phyloP scores from a whole-genome alignment of 2,888 invertebrate species.

The Digitonthophagus gazella region DNA sequence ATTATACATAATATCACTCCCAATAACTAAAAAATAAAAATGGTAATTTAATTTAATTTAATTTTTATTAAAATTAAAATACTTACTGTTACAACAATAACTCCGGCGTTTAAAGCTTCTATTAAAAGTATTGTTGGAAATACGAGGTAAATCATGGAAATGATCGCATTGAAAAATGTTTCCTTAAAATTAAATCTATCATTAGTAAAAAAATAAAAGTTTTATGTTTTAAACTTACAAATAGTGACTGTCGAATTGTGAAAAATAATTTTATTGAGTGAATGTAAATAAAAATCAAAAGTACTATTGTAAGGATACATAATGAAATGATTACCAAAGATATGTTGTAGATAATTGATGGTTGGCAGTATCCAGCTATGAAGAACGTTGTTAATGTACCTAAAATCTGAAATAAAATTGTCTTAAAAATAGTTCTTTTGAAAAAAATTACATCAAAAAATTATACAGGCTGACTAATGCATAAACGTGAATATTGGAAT shows the following conservation, averaged over 20 bases:
- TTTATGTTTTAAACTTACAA: not conserved
- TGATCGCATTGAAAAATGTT: not conserved
- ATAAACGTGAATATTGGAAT: no score
- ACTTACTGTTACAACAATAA: not conserved
- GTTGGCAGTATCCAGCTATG: not conserved
- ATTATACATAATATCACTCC: not conserved
- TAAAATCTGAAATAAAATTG: conserved; percentile 1
- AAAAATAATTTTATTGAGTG: conserved; percentile 5
- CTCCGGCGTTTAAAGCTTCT: not conserved
- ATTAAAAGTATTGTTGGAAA: not conserved
- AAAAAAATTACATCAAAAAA: no score
- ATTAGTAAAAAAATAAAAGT: not conserved
- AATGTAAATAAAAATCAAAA: conserved; percentile 3
- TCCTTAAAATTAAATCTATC: not conserved
- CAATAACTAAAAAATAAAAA: not conserved
- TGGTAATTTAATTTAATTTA: not conserved
- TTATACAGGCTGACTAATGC: no score
- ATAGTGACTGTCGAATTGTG: not conserved
- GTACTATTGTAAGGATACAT: not conserved
- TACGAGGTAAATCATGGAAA: not conserved
- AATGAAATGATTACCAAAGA: conserved; percentile 6
- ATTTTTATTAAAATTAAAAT: not conserved
- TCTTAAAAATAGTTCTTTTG: no score
- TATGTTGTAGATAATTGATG: not conserved
- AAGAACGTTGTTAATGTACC: not conserved